These are phyloP conservation scores for Aphaenogaster ashmeadi DNA, from an alignment of 1,140 invertebrate species.

Conservation along the genomic window DNA sequence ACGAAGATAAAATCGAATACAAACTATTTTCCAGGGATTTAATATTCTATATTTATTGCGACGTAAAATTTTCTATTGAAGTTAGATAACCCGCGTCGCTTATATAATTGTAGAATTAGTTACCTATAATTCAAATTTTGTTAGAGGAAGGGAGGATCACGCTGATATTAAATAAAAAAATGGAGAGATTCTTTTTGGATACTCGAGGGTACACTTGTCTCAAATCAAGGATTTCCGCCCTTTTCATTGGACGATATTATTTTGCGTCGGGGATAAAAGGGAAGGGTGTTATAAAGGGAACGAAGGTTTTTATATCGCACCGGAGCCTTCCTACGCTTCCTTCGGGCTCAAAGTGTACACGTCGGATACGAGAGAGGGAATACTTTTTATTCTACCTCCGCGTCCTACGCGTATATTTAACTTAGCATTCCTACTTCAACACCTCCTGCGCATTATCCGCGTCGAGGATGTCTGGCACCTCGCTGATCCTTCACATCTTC, in stretches of 20 bases:
- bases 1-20: not conserved
- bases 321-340: slow-evolving; percentile 65
- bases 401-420: slow-evolving; percentile 77
- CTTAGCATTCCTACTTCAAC: slow-evolving; percentile 75
- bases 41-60: not conserved
- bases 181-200: not conserved
- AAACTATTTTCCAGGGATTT: not conserved
- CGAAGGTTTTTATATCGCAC: slow-evolving; percentile 65
- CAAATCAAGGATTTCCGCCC: not conserved
- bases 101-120: slow-evolving; percentile 11
- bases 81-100: not conserved
- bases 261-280: slow-evolving; percentile 39
- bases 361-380: slow-evolving; percentile 66
- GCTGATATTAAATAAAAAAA: not conserved
- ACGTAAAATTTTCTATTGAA: not conserved
- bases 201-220: not conserved
- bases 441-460: slow-evolving; percentile 66
- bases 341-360: slow-evolving; percentile 67
- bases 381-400: slow-evolving; percentile 72
- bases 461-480: slow-evolving; percentile 48
- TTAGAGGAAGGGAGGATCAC: not conserved
- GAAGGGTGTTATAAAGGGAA: slow-evolving; percentile 16
- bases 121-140: not conserved
- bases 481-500: slow-evolving; percentile 26
- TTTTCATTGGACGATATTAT: slow-evolving; percentile 15